Percentiles rank a stretch among this genome's conserved stretches.
Conservation (phyloP, 1,140 invertebrate species). For the Microplitis demolitor region DNA sequence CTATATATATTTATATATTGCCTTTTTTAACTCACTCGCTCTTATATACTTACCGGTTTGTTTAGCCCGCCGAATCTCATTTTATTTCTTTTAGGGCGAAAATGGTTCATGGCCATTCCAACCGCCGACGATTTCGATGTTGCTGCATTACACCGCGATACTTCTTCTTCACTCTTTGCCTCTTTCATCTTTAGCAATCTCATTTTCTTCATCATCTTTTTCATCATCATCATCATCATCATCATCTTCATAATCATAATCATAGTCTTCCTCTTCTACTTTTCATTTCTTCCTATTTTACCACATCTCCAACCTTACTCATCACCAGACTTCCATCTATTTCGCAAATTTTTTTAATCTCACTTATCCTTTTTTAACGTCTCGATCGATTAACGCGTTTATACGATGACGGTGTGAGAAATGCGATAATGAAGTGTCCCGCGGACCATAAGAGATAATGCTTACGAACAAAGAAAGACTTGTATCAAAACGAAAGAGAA, state of each 20-base stretch:
- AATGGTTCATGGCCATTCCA: slow-evolving; percentile 53
- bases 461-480: slow-evolving; percentile 12
- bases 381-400: slow-evolving; percentile 31
- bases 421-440: slow-evolving; percentile 29
- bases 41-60: not conserved
- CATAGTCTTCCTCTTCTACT: not conserved
- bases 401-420: slow-evolving; percentile 32
- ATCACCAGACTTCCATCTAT: slow-evolving; percentile 10
- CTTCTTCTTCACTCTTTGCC: slow-evolving; percentile 13
- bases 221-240: slow-evolving; percentile 19
- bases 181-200: not conserved
- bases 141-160: not conserved
- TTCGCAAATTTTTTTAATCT: slow-evolving; percentile 8
- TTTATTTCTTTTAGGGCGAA: slow-evolving; percentile 38
- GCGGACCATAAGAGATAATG: slow-evolving; percentile 21
- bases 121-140: slow-evolving; percentile 28
- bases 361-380: slow-evolving; percentile 20
- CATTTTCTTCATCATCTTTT: not conserved
- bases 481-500: slow-evolving; percentile 1
- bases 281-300: not conserved
- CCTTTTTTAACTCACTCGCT: not conserved
- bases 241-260: slow-evolving; percentile 1
- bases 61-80: slow-evolving; percentile 7
- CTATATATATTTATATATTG: not conserved
- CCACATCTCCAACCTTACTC: not conserved